phyloP scores from a whole-genome alignment of 2,797 vertebrate genomes.

The Phyllotis vaccarum region DNA sequence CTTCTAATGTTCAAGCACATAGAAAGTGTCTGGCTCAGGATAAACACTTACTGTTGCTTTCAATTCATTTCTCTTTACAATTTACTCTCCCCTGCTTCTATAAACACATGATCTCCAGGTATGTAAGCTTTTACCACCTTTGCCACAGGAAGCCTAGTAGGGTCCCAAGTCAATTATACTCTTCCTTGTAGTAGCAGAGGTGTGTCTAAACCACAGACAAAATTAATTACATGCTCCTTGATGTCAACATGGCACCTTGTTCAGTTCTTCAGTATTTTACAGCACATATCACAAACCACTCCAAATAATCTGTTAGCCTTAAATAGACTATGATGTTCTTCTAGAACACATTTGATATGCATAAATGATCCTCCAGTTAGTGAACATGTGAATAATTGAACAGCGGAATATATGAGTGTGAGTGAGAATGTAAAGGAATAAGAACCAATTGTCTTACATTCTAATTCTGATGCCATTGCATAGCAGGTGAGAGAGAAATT shows the following conservation, averaged over 20 bases:
- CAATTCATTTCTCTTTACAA: background rate
- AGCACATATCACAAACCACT: background rate
- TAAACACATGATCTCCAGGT: background rate
- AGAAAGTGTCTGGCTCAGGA: background rate
- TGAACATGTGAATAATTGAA: background rate
- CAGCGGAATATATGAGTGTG: background rate
- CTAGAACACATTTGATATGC: background rate
- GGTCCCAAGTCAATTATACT: background rate
- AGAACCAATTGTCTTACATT: background rate
- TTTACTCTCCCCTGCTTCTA: background rate
- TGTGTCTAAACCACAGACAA: background rate
- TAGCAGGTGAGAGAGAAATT: background rate
- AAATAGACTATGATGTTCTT: background rate
- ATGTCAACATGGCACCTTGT: background rate
- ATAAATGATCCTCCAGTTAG: background rate
- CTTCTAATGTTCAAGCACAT: background rate
- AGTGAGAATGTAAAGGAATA: constrained; percentile 5
- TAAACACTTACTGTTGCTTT: background rate
- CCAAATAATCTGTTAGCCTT: background rate
- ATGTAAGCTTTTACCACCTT: background rate
- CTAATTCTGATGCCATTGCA: background rate
- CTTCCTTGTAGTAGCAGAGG: background rate
- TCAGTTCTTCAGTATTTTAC: background rate
- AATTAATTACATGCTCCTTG: background rate
- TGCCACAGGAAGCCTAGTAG: background rate